Evolutionary conservation across 64 coral and sea anemone genomes (phyloP).

Genomic region (Montipora foliosa): DNA sequence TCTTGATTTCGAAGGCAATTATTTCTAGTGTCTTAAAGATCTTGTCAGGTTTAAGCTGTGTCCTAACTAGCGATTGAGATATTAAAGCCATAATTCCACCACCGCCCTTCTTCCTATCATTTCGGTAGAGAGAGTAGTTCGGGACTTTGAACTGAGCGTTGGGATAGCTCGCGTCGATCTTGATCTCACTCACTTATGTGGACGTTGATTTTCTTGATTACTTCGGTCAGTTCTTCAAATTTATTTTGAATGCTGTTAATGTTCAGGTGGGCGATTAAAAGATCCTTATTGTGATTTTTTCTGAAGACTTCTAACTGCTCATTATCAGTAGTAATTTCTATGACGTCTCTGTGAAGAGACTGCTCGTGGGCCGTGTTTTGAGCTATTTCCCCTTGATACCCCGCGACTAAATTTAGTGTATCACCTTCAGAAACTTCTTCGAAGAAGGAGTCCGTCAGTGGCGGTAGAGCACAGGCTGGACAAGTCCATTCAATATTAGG

Average conservation of each 20-base stretch:
- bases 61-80: conserved; percentile 19
- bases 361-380: conserved; percentile 14
- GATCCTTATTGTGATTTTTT: neutral
- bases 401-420: conserved; percentile 10
- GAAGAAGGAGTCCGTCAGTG: conserved; percentile 27
- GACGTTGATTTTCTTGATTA: conserved; percentile 18
- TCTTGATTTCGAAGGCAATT: neutral
- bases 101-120: conserved; percentile 40
- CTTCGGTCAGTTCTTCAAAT: neutral
- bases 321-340: neutral
- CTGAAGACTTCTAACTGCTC: too few relatives aligned
- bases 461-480: neutral
- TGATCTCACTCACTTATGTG: conserved; percentile 14
- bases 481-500: conserved; percentile 1
- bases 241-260: conserved; percentile 32
- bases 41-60: conserved; percentile 18
- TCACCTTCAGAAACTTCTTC: conserved; percentile 24
- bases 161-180: conserved; percentile 33
- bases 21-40: conserved; percentile 18
- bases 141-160: conserved; percentile 19
- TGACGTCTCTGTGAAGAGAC: neutral
- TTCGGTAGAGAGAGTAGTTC: neutral
- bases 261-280: conserved; percentile 20
- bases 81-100: conserved; percentile 51
- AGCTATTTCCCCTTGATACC: neutral